Base-by-base conservation (phyloP, 37 sponge, comb jelly and placozoan genomes). In the Ianthella basta region DNA sequence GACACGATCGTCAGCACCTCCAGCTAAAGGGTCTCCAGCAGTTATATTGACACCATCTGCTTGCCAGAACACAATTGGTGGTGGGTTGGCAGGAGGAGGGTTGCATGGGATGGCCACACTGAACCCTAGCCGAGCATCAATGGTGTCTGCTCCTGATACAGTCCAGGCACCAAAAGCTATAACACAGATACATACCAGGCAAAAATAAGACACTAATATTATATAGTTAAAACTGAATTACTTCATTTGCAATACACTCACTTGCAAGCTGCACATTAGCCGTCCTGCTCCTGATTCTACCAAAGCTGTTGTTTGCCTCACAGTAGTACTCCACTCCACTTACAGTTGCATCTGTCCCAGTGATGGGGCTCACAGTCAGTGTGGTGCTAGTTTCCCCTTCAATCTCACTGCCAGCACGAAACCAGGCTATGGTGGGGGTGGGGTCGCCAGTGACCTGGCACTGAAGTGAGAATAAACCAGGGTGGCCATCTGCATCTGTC, bases 301-400 rank as follows among this genome's bases (percentile, higher is more conserved):
- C 90, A 59, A 91, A 40, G 40, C 54, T 75, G 57, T 83, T 90
- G 60, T 41, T 74, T 53, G 88, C 91, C 16, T 32, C 18, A 79
- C 91, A 91, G 81, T 84, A 68, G 55, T 87, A 91, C 54, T 29
- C 67, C 24, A 86, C 64, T 50, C 91, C 91, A 37, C 16, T 67
- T 29, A 19, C 5, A 63, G 55, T 80, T 36, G 87, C 87, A 83
- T 80, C 41, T 0, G 15, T 55, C 16, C 38, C 81, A 18, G 60
- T 80, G 33, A 91, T 83, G 24, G 78, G 77, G 5, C 39, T 19
- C 4, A 32, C 41, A 36, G 54, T 40, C 44, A 50, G 21, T 75
- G 78, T 53, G 23, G 21, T 41, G 18, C n/a, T 13, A 15, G 61
- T 68, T 25, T 21, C 59, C 64, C 19, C 55, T 40, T 24, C 38